Evolutionary conservation across 1,140 invertebrate species (phyloP), one percentile per base, ranked within the genome.

Genomic region (Tetragnatha versicolor): DNA sequence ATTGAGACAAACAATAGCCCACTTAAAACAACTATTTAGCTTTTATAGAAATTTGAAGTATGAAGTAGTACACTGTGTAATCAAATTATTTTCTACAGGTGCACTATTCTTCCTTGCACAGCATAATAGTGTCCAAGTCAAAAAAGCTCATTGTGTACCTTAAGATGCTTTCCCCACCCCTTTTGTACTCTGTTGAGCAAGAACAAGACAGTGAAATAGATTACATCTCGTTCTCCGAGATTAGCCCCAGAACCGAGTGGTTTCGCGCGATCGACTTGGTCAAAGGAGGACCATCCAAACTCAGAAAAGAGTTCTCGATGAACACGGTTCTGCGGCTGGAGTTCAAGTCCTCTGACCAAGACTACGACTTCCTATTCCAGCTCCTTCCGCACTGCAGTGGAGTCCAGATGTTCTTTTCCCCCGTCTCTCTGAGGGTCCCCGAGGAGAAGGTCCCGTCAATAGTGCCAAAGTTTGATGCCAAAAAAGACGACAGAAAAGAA

Each of bases 281-380:
- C 33, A 35, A 70, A 53, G 20, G 9, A 10, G 35, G 27, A 20
- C 53, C 78, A 10, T 3, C 25, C 14, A 27, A 42, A 3, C 20
- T 72, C 5, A 51, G 55, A 53, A 70, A 63, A 37, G 66, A 72
- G 65, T 79, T 70, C 25, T 42, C 14, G 7, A 61, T 79, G 78
- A 72, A 79, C 20, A 63, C 55, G 61, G 60, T 68, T 29, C 37
- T 79, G 9, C 49, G 45, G 25, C 22, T 79, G 3, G 61, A 79
- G n/a, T 72, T 79, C 65, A 25, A 9, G 1, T 7, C 22, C 7
- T 53, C 63, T 37, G 29, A 14, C 27, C 22, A 51, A 5, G 22
- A 79, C 22, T 79, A 61, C 53, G 45, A 79, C 27, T 51, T 45
- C n/a, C 1, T 79, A 2, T 39, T 63, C 22, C 39, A 63, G 6